Conservation (phyloP, 2,888 invertebrate species). For the Seladonia tumulorum region DNA sequence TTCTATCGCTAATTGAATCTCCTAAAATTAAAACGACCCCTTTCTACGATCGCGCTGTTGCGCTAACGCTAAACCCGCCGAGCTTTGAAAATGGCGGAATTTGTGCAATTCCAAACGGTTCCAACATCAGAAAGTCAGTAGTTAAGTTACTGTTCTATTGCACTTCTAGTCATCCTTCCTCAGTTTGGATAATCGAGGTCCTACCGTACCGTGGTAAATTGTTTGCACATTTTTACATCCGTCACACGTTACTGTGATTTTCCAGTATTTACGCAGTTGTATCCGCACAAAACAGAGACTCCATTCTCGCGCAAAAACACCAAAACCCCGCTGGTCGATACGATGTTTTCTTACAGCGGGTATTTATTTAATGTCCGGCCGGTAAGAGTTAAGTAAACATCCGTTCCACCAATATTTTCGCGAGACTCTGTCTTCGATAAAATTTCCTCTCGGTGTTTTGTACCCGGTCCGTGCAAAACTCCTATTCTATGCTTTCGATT, state of each 20-base stretch:
- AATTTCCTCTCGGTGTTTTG: not conserved
- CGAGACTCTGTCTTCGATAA: not conserved
- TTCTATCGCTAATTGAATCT: too few species aligned
- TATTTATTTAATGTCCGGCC: not conserved
- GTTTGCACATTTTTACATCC: not conserved
- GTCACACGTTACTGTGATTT: not conserved
- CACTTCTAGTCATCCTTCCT: too few species aligned
- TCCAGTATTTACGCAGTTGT: not conserved
- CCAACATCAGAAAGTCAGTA: too few species aligned
- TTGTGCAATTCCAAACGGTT: too few species aligned
- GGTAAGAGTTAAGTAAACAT: not conserved
- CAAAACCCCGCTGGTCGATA: not conserved
- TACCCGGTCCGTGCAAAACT: not conserved
- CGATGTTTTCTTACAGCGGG: not conserved
- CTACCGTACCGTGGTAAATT: not conserved
- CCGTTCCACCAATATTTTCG: not conserved
- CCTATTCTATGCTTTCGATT: not conserved
- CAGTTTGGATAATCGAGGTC: too few species aligned
- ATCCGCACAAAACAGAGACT: not conserved
- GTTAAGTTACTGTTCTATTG: too few species aligned
- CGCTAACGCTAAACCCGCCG: too few species aligned
- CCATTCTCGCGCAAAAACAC: not conserved
- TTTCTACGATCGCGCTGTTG: too few species aligned
- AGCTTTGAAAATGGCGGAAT: too few species aligned
- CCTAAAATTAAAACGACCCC: too few species aligned